Evolutionary conservation across 2,113 vertebrate species (phyloP), one percentile per base, ranked within the genome.

Genomic region (Corythoichthys intestinalis): DNA sequence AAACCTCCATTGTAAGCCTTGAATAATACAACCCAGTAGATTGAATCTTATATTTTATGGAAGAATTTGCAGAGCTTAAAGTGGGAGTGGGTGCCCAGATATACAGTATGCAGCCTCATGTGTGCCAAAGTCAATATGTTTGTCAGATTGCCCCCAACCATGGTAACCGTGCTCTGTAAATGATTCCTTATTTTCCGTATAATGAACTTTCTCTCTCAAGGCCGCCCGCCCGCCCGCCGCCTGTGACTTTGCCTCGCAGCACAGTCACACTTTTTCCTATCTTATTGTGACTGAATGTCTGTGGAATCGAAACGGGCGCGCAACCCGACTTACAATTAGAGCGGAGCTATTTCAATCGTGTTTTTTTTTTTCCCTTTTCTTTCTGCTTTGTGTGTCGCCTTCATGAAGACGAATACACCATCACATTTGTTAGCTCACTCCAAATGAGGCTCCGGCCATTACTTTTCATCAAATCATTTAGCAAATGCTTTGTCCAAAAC

Each of bases 71-170:
- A 47, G 44, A 46, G 17, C 8, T 59, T 8, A 56, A 59, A 39
- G 10, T 20, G 66, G 84, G 76, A 77, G 74, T 70, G 74, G 70
- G 69, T 67, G 70, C 73, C 71, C 65, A 69, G 48, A 75, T 79
- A 83, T 46, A 62, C 9, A 62, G 60, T 80, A 72, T 72, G 66
- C 76, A 70, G 65, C 78, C 74, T 81, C 70, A 66, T 79, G 71
- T 79, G 71, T 85, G 78, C 84, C 81, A 90, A 84, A 88, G 83
- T 87, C 86, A 85, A 81, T 83, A 82, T 79, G 79, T 89, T 88
- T 89, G 83, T 87, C 85, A 89, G 83, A 81, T 86, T 83, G 79
- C 72, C 82, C 77, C 79, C 75, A 80, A 79, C 87, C 73, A 83
- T 65, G 83, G 70, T 66, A 80, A 84, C 68, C 67, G 53, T 59